A percentile compares a stretch with the other conserved stretches of the same genome.
Conservation (phyloP, 2,888 invertebrate genomes). For the Ctena decussata region DNA sequence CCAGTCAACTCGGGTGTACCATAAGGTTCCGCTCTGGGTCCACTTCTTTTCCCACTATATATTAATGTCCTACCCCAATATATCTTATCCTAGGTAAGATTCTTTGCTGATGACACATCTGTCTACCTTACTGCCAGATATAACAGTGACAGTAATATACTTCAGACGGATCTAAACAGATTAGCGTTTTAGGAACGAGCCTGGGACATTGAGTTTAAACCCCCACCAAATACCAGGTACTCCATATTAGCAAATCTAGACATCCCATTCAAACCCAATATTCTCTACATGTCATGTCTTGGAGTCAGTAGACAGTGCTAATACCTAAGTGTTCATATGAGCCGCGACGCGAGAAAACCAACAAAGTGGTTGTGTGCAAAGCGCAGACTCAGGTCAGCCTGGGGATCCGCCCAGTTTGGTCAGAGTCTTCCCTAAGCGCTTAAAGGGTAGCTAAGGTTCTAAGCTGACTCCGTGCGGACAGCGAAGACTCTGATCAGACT, state of each 20-base stretch:
- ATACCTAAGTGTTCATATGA: too few relatives aligned
- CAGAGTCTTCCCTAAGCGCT: too few relatives aligned
- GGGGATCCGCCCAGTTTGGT: too few relatives aligned
- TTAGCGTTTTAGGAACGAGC: too few relatives aligned
- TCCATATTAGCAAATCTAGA: conserved; percentile 21
- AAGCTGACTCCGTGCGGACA: too few relatives aligned
- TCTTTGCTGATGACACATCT: conserved; percentile 27
- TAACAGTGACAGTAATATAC: neutral
- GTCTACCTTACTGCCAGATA: neutral
- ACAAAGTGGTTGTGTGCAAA: too few relatives aligned
- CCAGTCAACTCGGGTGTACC: too few relatives aligned
- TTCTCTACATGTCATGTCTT: neutral
- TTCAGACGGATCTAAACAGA: conserved; percentile 7
- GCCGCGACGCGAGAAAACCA: too few relatives aligned
- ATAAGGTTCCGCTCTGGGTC: conserved; percentile 25
- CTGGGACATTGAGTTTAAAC: conserved; percentile 31
- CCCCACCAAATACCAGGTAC: conserved; percentile 7
- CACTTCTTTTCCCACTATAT: conserved; percentile 12
- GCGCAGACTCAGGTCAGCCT: too few relatives aligned
- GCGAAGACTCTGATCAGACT: too few relatives aligned
- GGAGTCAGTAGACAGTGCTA: too few relatives aligned
- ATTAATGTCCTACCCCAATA: conserved; percentile 4
- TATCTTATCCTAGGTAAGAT: neutral
- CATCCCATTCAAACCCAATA: neutral
- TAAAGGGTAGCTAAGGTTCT: too few relatives aligned